These are phyloP conservation scores for Gallinago jamesoni DNA, from an alignment of 2,113 vertebrate species.

Conservation along the genomic window DNA sequence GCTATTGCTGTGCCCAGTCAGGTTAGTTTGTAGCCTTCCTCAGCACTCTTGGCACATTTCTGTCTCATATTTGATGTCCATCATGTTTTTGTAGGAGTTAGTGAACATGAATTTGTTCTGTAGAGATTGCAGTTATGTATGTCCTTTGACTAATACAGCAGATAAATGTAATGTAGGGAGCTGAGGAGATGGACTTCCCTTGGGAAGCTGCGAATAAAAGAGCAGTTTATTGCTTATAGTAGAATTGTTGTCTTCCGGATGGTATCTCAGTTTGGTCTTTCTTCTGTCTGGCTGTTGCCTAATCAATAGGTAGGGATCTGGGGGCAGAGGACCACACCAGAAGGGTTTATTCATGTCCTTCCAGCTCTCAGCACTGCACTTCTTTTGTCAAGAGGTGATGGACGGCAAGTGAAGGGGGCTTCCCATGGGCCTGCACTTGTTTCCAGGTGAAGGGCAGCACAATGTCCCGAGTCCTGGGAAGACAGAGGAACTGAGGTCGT, in stretches of 20 bases:
- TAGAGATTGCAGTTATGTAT: background rate
- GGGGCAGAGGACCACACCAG: background rate
- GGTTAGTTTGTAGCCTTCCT: background rate
- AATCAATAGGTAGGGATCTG: background rate
- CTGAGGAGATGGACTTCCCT: background rate
- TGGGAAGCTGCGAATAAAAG: background rate
- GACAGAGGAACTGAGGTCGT: background rate
- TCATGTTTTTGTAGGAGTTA: background rate
- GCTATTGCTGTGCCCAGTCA: background rate
- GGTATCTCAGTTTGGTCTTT: background rate
- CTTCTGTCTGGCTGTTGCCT: background rate
- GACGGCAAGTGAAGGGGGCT: rapidly evolving
- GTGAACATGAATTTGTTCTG: background rate
- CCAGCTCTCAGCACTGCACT: background rate
- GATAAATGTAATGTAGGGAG: background rate
- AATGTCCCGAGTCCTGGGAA: background rate
- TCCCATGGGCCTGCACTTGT: rapidly evolving
- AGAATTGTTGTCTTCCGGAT: background rate
- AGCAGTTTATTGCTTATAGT: background rate
- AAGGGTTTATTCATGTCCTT: background rate
- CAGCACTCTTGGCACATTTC: background rate
- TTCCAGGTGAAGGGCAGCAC: background rate
- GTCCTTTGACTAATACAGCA: background rate
- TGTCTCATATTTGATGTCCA: background rate
- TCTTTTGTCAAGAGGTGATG: rapidly evolving